Base-by-base conservation (phyloP, 1,140 invertebrate genomes). In the Hylyphantes graminicola region DNA sequence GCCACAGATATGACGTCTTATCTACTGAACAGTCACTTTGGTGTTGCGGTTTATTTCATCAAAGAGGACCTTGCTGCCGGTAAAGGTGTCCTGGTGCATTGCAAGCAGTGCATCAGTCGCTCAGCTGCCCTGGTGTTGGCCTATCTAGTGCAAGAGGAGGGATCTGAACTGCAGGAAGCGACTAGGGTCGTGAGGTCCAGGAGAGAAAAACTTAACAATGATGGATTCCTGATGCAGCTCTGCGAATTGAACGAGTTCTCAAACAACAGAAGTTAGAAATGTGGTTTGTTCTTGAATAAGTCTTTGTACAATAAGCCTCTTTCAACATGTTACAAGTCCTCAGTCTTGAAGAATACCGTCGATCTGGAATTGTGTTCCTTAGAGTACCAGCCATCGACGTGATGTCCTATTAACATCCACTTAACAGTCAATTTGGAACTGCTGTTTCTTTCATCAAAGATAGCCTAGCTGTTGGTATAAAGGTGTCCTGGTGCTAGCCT, bases 361-460 rank as follows among this genome's bases (percentile, higher is more conserved):
- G 93, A 87, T 92, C 92, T 53, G 92, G 91, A 51, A 93, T 97
- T 64, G 90, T 92, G 82, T 97, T 96, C 89, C 91, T 95, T 88
- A 95, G 95, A 50, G 93, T 97, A 86, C 92, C 92, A 65, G 92
- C 95, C 80, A 91, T 93, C 86, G 96, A 97, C 91, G 90, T 94
- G 61, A 93, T 93, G 50, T 92, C 92, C 51, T 94, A 93, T n/a
- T n/a, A n/a, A n/a, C n/a, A n/a, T 81, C 93, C 96, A 88, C 94
- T 97, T 87, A 92, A 93, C 48, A 92, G 93, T 87, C 94, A 95
- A 88, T 96, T 97, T 89, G 90, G 94, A 86, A 92, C 92, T 87
- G 93, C 93, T 63, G 93, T 95, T 64, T 92, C 93, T 81, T 97
- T 96, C 88, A 96, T 97, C 77, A 93, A 95, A 80, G 92, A 94